phyloP scores from a whole-genome alignment of 2,113 vertebrate genomes.

The Otolemur garnettii region DNA sequence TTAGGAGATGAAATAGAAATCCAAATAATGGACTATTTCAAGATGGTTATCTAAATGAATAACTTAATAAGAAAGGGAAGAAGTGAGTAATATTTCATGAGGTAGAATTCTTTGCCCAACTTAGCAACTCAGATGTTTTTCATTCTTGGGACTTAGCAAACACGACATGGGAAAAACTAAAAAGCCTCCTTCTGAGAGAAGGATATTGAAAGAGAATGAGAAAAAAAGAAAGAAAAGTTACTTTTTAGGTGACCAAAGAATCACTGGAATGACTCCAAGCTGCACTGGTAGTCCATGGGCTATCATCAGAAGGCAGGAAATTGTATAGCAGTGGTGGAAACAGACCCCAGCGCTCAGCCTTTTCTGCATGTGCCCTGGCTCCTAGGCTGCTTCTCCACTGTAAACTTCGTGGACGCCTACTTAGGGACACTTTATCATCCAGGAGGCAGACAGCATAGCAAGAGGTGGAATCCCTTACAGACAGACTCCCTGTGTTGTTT shows the following conservation, averaged over 20 bases:
- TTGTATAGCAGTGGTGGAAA: background rate
- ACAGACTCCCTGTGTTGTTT: background rate
- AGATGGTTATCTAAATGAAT: conserved; percentile 80
- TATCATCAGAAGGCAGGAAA: background rate
- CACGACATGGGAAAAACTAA: background rate
- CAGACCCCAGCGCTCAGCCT: background rate
- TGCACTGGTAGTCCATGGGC: background rate
- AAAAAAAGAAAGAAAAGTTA: background rate
- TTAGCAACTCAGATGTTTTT: conserved; percentile 46
- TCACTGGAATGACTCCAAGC: background rate
- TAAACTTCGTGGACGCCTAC: background rate
- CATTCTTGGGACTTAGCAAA: background rate
- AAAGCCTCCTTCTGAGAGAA: background rate
- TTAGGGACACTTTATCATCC: background rate
- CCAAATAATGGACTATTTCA: conserved; percentile 77
- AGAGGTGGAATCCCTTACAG: background rate
- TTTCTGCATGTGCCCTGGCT: background rate
- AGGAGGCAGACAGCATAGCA: background rate
- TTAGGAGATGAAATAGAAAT: conserved; percentile 71
- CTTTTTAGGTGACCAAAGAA: background rate
- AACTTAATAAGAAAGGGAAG: conserved; percentile 68
- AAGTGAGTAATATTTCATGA: conserved; percentile 68
- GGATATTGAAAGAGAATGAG: background rate
- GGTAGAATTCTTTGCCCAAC: conserved; percentile 21
- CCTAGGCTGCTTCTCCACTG: background rate